These are phyloP conservation scores for Fregata magnificens DNA, from an alignment of 2,113 vertebrate genomes.

Conservation along the genomic window DNA sequence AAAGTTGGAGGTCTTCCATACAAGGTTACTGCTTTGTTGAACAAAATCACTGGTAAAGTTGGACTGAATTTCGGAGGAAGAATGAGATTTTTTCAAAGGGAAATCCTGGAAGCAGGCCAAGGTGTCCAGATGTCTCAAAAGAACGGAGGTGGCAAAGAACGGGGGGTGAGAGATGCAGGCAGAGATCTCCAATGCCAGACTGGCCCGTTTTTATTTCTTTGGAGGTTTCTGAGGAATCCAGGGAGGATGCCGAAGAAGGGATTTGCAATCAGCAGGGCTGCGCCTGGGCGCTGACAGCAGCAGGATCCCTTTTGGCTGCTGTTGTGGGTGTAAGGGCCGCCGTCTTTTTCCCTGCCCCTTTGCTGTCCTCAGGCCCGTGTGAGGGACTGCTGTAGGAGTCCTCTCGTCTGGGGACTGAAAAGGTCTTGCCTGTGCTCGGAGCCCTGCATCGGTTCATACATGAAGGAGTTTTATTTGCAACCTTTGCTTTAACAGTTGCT, in stretches of 20 bases:
- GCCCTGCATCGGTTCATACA: accelerated
- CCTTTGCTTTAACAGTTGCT: background rate
- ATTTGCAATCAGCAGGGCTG: background rate
- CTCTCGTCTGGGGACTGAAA: too few relatives aligned
- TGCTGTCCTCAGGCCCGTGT: accelerated
- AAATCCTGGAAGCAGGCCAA: accelerated
- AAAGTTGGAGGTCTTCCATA: background rate
- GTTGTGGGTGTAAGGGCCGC: accelerated
- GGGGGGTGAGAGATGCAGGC: background rate
- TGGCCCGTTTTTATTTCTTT: background rate
- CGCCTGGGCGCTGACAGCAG: background rate
- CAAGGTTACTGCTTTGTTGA: background rate
- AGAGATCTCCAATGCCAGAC: background rate
- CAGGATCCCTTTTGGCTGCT: background rate
- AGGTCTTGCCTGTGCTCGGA: background rate
- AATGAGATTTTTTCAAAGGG: background rate
- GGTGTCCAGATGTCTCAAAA: background rate
- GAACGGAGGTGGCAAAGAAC: background rate
- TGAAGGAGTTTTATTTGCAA: background rate
- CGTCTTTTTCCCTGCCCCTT: accelerated
- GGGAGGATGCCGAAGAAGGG: background rate
- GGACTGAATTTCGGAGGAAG: background rate
- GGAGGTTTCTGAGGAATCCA: background rate
- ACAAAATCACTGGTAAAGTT: background rate
- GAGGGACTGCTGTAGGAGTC: background rate